A percentile compares a stretch with the other conserved stretches of the same genome.
Evolutionary conservation across 1,140 invertebrate species (phyloP).

Genomic region (Heterodera carotae): DNA sequence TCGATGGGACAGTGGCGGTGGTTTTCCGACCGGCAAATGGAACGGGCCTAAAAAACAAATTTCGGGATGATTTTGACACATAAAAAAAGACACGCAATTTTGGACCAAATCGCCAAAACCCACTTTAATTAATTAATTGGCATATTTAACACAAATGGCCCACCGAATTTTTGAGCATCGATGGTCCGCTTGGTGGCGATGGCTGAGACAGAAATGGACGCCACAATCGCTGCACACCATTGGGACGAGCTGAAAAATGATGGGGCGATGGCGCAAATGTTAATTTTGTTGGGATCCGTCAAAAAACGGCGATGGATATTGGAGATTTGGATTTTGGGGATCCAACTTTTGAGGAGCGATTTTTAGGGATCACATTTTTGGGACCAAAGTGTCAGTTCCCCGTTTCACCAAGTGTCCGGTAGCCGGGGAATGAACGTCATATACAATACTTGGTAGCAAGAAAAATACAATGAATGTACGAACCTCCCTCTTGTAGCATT

Average conservation of each 20-base stretch:
- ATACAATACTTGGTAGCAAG: too few relatives aligned
- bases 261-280: neutral
- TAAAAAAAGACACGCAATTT: too few relatives aligned
- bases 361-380: too few relatives aligned
- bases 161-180: neutral
- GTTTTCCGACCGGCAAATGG: neutral
- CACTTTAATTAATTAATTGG: neutral
- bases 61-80: too few relatives aligned
- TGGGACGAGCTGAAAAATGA: neutral
- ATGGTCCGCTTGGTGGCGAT: slow-evolving; percentile 22
- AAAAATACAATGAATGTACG: too few relatives aligned
- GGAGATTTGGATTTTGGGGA: too few relatives aligned
- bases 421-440: too few relatives aligned
- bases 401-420: too few relatives aligned
- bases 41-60: neutral
- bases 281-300: neutral
- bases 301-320: neutral
- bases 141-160: neutral
- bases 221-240: slow-evolving; percentile 17
- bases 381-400: too few relatives aligned
- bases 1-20: neutral
- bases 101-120: neutral
- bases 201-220: slow-evolving; percentile 21
- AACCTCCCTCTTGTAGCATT: slow-evolving; percentile 23
- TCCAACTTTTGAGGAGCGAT: too few relatives aligned